A percentile compares a stretch with the other conserved stretches of the same genome.
Conservation (phyloP, 2,113 vertebrate genomes). For the Struthidea cinerea region DNA sequence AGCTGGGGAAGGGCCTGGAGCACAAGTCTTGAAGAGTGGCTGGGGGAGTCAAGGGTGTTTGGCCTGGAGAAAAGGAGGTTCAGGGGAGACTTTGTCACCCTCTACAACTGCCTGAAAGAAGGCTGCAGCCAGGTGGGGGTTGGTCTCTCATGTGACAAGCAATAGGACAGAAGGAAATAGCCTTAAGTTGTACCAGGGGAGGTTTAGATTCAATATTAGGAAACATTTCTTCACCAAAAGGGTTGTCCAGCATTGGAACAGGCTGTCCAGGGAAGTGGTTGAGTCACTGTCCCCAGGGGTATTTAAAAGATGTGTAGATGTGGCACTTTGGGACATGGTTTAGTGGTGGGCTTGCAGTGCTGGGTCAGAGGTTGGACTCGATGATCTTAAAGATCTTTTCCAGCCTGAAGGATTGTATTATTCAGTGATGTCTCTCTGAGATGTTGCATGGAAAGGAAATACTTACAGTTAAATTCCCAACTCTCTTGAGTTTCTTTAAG, state of each 20-base stretch:
- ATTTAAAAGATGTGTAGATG: neutral
- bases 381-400: neutral
- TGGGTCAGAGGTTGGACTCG: neutral
- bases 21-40: neutral
- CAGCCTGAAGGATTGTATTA: neutral
- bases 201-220: neutral
- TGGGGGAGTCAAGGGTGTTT: accelerated
- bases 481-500: neutral
- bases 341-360: neutral
- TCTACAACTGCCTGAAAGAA: neutral
- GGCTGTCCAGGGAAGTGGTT: neutral
- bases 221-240: neutral
- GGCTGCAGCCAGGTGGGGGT: too few species aligned
- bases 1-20: neutral
- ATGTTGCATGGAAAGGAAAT: neutral
- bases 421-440: neutral
- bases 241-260: neutral
- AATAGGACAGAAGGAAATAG: neutral
- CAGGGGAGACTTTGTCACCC: neutral
- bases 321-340: neutral
- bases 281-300: neutral
- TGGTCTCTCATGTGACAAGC: neutral
- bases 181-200: neutral
- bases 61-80: neutral
- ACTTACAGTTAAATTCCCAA: neutral